phyloP scores from a whole-genome alignment of 2,113 vertebrate genomes.

The Aleadryas rufinucha region DNA sequence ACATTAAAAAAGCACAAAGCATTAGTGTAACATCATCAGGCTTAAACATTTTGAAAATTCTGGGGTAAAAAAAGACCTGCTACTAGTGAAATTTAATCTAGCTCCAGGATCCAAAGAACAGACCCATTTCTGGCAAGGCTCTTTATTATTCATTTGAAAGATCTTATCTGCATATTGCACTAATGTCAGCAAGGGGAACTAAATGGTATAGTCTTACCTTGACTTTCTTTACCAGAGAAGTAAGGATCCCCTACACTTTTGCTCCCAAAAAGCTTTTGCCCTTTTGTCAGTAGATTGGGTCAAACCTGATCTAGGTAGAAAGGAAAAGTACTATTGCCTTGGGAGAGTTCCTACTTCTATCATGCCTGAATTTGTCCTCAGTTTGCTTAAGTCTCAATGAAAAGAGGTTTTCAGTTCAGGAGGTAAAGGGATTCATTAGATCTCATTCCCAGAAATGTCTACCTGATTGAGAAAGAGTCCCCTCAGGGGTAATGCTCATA shows the following conservation, averaged over 20 bases:
- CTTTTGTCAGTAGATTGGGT: neutral
- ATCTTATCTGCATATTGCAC: neutral
- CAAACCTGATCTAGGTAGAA: neutral
- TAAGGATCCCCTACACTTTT: neutral
- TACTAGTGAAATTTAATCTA: neutral
- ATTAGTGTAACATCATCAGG: neutral
- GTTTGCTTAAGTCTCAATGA: constrained; percentile 10
- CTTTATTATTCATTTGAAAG: neutral
- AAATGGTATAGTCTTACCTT: neutral
- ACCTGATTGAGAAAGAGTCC: constrained; percentile 54
- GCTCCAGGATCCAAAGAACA: neutral
- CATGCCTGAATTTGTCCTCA: constrained; percentile 1
- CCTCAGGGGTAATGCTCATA: constrained; percentile 56
- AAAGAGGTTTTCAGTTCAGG: constrained; percentile 53
- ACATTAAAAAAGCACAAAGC: neutral
- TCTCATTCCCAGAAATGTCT: constrained; percentile 55
- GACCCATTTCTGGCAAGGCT: neutral
- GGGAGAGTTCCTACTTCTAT: constrained; percentile 11
- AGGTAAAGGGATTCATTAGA: constrained; percentile 57
- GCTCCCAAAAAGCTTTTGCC: neutral
- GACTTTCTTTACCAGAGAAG: neutral
- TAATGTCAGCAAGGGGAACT: neutral
- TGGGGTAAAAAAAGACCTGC: neutral
- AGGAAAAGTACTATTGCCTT: neutral
- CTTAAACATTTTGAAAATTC: neutral